phyloP scores from a whole-genome alignment of 1,140 invertebrate genomes.

The Apis laboriosa region DNA sequence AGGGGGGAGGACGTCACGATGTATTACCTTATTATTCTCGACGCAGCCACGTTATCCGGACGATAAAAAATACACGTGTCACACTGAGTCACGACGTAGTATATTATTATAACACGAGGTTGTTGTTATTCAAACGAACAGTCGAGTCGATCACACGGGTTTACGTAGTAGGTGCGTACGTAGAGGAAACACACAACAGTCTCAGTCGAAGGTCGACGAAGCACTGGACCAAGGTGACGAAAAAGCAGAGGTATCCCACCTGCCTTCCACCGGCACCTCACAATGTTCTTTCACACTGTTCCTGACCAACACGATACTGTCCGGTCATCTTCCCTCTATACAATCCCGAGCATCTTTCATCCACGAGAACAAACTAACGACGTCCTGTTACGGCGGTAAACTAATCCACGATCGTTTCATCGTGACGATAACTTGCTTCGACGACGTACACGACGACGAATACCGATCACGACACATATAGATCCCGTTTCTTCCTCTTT shows the following conservation, averaged over 20 bases:
- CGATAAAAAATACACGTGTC: constrained; percentile 60
- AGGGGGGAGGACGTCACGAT: constrained; percentile 18
- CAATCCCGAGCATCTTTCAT: constrained; percentile 29
- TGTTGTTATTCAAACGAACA: constrained; percentile 1
- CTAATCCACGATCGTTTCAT: constrained; percentile 55
- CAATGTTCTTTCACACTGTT: constrained; percentile 42
- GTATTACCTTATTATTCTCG: constrained; percentile 66
- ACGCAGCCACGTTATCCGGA: constrained; percentile 62
- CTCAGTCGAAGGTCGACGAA: constrained; percentile 46
- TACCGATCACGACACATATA: constrained; percentile 16
- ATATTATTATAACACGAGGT: neutral
- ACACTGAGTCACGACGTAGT: constrained; percentile 60
- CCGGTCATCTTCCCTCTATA: constrained; percentile 23
- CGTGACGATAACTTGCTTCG: constrained; percentile 25
- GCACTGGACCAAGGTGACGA: constrained; percentile 43
- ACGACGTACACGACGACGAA: constrained; percentile 8
- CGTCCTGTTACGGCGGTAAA: constrained; percentile 34
- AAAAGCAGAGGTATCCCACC: constrained; percentile 19
- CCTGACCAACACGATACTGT: constrained; percentile 21
- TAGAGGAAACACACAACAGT: constrained; percentile 52
- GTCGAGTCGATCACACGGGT: constrained; percentile 22
- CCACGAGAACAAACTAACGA: neutral
- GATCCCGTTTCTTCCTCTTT: neutral
- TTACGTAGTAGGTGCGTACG: neutral
- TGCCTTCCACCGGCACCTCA: constrained; percentile 37